Evolutionary conservation across 1,140 invertebrate genomes (phyloP), one percentile per base, ranked within the genome.

Genomic region (Neotoxoptera formosana): DNA sequence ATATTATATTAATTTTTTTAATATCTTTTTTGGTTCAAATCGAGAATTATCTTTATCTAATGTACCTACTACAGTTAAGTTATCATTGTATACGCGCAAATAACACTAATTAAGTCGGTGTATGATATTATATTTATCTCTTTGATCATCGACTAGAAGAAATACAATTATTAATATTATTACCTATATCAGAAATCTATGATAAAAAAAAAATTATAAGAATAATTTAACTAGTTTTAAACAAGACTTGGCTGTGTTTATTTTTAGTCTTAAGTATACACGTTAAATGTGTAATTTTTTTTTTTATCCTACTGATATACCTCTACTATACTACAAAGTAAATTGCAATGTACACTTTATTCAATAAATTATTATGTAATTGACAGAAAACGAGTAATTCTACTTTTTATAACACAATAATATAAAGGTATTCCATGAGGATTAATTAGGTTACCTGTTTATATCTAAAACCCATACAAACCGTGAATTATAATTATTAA

Each of bases 141-240:
- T 76, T 76, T 76, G 88, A 53, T 36, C 20, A 51, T 21, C 11
- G 47, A 53, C 1, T 53, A 53, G n/a, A 56, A 89, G 25, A 89
- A 76, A n/a, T 14, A 76, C 30, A 34, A 88, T n/a, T 51, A 7
- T 41, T 21, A 9, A 53, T 14, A 51, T 1, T 8, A 89, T 89
- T 88, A n/a, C n/a, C n/a, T n/a, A n/a, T 51, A 88, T 51, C 45
- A 20, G 20, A 20, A 51, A 88, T 48, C 51, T 89, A 89, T 25
- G 48, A 89, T 86, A 45, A 20, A 87, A 51, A n/a, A 53, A 88
- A 48, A 88, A 86, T 25, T 25, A 41, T 41, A n/a, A 89, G 6
- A 89, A 34, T 89, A 41, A 89, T 89, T 53, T 89, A 89, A 56
- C 41, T 89, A 89, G 88, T 53, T 89, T 89, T 89, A 56, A 89